Conservation (phyloP, 2,797 vertebrate species). For the Myotis myotis region DNA sequence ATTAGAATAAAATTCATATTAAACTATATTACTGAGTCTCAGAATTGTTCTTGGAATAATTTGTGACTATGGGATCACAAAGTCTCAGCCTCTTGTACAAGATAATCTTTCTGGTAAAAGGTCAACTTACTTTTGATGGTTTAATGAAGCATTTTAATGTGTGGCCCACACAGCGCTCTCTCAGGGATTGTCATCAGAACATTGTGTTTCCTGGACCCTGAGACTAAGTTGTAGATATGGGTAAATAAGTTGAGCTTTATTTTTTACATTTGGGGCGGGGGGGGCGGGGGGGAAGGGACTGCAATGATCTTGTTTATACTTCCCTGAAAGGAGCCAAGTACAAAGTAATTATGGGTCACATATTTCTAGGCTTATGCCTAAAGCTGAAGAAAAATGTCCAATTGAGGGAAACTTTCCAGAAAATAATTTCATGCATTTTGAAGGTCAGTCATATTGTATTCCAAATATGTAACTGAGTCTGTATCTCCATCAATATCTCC, state of each 20-base stretch:
- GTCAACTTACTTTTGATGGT: slow-evolving; percentile 52
- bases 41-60: slow-evolving; percentile 43
- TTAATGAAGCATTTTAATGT: slow-evolving; percentile 72
- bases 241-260: background rate
- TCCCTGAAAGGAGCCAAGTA: background rate
- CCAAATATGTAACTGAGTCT: background rate
- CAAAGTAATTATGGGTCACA: slow-evolving; percentile 7
- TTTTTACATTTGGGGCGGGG: background rate
- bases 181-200: slow-evolving; percentile 35
- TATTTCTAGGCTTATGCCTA: background rate
- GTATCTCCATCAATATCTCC: background rate
- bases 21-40: background rate
- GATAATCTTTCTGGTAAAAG: slow-evolving; percentile 59
- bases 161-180: slow-evolving; percentile 48
- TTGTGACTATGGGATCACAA: slow-evolving; percentile 40
- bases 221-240: slow-evolving; percentile 11
- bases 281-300: background rate
- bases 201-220: slow-evolving; percentile 15
- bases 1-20: slow-evolving; percentile 23
- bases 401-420: background rate
- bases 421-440: background rate
- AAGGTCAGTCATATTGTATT: background rate
- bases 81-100: slow-evolving; percentile 45
- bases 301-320: background rate
- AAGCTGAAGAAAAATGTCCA: background rate